These are phyloP conservation scores for Chrysogorgia sp. DNA, from an alignment of 92 coral and sea anemone species.

Conservation along the genomic window DNA sequence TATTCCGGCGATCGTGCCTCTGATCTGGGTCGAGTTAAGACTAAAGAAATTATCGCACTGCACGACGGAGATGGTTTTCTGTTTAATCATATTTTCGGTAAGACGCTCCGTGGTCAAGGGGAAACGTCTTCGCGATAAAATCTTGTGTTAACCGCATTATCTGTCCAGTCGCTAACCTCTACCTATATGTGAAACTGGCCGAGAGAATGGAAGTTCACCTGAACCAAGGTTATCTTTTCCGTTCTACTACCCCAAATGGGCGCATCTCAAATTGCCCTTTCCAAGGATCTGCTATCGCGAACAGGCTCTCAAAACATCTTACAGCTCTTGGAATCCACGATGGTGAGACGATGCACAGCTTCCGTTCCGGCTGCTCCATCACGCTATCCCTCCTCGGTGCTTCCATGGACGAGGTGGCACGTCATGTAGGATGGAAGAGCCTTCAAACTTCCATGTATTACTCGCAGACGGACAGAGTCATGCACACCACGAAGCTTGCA, in stretches of 20 bases:
- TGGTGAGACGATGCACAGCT: too few relatives aligned
- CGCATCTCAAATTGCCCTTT: slow-evolving; percentile 34
- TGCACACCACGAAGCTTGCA: slow-evolving; percentile 20
- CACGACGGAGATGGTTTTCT: slow-evolving; percentile 15
- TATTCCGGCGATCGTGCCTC: slow-evolving; percentile 3
- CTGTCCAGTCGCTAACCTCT: slow-evolving; percentile 29
- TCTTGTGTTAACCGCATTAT: neutral
- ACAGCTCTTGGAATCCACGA: neutral
- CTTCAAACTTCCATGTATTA: slow-evolving; percentile 16
- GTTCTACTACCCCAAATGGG: slow-evolving; percentile 31
- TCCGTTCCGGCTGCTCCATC: slow-evolving; percentile 52
- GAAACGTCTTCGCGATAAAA: slow-evolving; percentile 21
- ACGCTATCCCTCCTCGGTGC: slow-evolving; percentile 58
- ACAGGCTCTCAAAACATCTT: slow-evolving; percentile 22
- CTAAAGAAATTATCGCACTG: slow-evolving; percentile 20
- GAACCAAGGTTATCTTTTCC: slow-evolving; percentile 35
- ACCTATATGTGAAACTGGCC: slow-evolving; percentile 3
- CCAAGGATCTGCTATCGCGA: slow-evolving; percentile 30
- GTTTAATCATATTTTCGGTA: too few relatives aligned
- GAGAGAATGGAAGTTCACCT: slow-evolving; percentile 14
- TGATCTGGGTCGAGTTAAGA: slow-evolving; percentile 40
- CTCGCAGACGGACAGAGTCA: slow-evolving; percentile 4
- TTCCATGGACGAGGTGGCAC: slow-evolving; percentile 47
- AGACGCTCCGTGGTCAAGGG: neutral
- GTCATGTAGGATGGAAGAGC: slow-evolving; percentile 55